Base-by-base conservation (phyloP, 1,140 invertebrate species). In the Patella vulgata region DNA sequence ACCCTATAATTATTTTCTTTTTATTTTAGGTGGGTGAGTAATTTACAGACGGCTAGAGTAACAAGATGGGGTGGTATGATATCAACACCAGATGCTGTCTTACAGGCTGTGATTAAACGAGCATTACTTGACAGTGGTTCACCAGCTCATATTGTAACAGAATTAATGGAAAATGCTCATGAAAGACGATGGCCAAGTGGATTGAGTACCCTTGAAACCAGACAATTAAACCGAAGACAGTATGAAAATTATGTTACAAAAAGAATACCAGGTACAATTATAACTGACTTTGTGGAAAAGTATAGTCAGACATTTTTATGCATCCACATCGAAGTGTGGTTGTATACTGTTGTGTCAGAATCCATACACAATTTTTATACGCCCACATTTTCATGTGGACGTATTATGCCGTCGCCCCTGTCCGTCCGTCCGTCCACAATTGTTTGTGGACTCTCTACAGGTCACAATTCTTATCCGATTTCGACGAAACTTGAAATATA, bases 51-150 rank as follows among this genome's bases (percentile, higher is more conserved):
- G 51, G 95, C 95, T 1, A 85, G 94, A 68, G 95, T 97, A 28
- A 96, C 93, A 1, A 87, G 95, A 53, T 98, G 95, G 96, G 96
- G 95, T 55, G 95, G 95, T 55, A 97, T 98, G 93, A 97, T 97
- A 59, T 96, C 94, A 19, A 98, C 96, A 1, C 96, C 95, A 4
- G 95, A 98, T 86, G 92, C 93, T 82, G 89, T 93, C 36, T 86
- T 97, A 68, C 87, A 98, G 91, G 80, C 84, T 19, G 84, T 85
- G 25, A 96, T 98, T 47, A 95, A 95, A 78, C 87, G 94, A 78
- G 92, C 94, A 25, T 85, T 98, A 55, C 93, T 92, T 30, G 95
- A 98, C 82, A 95, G 79, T 59, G 80, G 80, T 25, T 97, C 95
- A 85, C 95, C 95, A 3, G 88, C 91, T 43, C 93, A 96, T 75